Evolutionary conservation across 2,113 vertebrate genomes (phyloP).

Genomic region (Symphodus melops): DNA sequence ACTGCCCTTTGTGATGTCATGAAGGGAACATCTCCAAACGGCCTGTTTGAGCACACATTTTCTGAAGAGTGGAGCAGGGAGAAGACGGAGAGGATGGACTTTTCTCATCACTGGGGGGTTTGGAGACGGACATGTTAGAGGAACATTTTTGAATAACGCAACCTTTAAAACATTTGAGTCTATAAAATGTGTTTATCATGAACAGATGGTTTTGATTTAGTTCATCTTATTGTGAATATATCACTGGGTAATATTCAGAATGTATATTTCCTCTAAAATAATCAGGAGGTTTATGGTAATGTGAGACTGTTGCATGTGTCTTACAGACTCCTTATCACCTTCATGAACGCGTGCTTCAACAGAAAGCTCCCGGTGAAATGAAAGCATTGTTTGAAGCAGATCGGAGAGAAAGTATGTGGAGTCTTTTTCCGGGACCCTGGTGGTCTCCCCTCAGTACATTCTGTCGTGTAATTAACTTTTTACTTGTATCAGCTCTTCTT

Average conservation of each 20-base stretch:
- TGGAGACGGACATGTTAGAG: too few relatives aligned
- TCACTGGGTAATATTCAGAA: too few relatives aligned
- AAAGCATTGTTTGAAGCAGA: neutral
- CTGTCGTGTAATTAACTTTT: constrained; percentile 29
- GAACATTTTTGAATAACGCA: too few relatives aligned
- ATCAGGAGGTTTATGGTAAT: neutral
- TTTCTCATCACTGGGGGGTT: too few relatives aligned
- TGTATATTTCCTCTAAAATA: neutral
- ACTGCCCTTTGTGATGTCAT: too few relatives aligned
- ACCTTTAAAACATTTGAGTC: too few relatives aligned
- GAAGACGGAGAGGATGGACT: too few relatives aligned
- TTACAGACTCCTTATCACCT: neutral
- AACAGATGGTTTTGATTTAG: neutral
- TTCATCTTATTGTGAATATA: too few relatives aligned
- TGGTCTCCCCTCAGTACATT: constrained; percentile 1
- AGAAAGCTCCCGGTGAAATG: neutral
- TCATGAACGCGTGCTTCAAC: neutral
- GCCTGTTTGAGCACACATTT: too few relatives aligned
- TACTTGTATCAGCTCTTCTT: constrained; percentile 23
- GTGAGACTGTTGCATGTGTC: neutral
- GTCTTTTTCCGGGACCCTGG: neutral
- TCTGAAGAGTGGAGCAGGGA: too few relatives aligned
- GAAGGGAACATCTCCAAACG: too few relatives aligned
- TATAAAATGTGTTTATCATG: too few relatives aligned
- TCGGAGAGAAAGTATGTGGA: neutral